A percentile compares a stretch with the other conserved stretches of the same genome.
phyloP scores from a whole-genome alignment of 2,888 invertebrate genomes.

The Euproctis similis region DNA sequence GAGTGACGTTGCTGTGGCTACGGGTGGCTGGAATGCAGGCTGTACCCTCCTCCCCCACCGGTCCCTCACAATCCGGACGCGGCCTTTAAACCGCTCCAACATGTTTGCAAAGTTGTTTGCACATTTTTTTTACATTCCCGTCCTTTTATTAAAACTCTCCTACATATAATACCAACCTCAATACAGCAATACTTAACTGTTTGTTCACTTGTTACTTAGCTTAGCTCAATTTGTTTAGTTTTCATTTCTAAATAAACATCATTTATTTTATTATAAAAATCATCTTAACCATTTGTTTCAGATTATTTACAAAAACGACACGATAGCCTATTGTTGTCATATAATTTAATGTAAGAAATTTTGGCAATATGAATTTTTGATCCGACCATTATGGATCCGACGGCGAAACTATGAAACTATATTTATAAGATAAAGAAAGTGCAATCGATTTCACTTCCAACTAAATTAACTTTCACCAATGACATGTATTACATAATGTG shows the following conservation, averaged over 20 bases:
- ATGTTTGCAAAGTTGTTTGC: conserved; percentile 74
- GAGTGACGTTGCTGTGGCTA: conserved; percentile 54
- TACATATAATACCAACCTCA: conserved; percentile 37
- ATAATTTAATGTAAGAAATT: too few species aligned
- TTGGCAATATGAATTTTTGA: too few species aligned
- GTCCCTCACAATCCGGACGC: conserved; percentile 72
- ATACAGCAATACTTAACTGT: conserved; percentile 19
- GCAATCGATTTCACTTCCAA: conserved; percentile 76
- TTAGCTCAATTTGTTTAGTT: too few species aligned
- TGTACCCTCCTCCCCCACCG: conserved; percentile 49
- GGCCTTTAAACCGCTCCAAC: conserved; percentile 73
- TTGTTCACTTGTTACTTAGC: conserved; percentile 4
- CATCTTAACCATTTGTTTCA: too few species aligned
- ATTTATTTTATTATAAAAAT: too few species aligned
- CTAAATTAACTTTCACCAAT: conserved; percentile 75
- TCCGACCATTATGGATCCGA: conserved; percentile 37
- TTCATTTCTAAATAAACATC: too few species aligned
- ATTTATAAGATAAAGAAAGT: conserved; percentile 72
- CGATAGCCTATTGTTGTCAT: too few species aligned
- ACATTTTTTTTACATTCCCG: conserved; percentile 74
- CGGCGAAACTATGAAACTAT: conserved; percentile 59
- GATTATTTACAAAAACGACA: too few species aligned
- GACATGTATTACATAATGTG: conserved; percentile 71
- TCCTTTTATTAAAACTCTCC: conserved; percentile 61
- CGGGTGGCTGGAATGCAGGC: conserved; percentile 67